These are phyloP conservation scores for Motacilla tschutschensis DNA, from an alignment of 2,113 vertebrate genomes.

Conservation along the genomic window DNA sequence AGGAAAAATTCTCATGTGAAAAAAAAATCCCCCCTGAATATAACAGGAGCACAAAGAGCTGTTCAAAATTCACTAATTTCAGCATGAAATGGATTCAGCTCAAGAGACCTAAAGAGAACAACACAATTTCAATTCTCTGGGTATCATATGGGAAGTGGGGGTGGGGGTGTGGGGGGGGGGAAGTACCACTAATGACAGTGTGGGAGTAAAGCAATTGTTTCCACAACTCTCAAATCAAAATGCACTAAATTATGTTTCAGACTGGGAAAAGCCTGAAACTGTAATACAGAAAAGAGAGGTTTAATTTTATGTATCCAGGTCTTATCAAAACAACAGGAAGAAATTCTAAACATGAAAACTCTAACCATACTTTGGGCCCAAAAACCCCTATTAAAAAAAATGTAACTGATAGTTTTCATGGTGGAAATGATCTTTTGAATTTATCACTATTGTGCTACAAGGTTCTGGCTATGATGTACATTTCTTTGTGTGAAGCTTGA, in stretches of 20 bases:
- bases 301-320: neutral
- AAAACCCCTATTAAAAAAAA: neutral
- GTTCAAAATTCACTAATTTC: neutral
- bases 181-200: neutral
- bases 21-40: neutral
- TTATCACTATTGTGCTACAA: neutral
- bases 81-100: neutral
- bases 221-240: slow-evolving; percentile 31
- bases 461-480: neutral
- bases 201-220: slow-evolving; percentile 25
- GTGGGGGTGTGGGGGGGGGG: rapidly evolving
- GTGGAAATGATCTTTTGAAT: neutral
- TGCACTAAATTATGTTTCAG: neutral
- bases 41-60: neutral
- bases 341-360: neutral
- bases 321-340: neutral
- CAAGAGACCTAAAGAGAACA: neutral
- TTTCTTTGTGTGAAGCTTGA: neutral
- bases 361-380: neutral
- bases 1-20: neutral
- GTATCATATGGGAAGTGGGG: neutral
- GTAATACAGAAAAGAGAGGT: neutral
- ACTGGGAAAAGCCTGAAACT: neutral
- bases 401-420: neutral
- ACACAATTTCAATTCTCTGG: neutral